Percentiles rank a stretch among this genome's conserved stretches.
phyloP scores from a whole-genome alignment of 1,140 invertebrate species.

The Caenorhabditis latens region DNA sequence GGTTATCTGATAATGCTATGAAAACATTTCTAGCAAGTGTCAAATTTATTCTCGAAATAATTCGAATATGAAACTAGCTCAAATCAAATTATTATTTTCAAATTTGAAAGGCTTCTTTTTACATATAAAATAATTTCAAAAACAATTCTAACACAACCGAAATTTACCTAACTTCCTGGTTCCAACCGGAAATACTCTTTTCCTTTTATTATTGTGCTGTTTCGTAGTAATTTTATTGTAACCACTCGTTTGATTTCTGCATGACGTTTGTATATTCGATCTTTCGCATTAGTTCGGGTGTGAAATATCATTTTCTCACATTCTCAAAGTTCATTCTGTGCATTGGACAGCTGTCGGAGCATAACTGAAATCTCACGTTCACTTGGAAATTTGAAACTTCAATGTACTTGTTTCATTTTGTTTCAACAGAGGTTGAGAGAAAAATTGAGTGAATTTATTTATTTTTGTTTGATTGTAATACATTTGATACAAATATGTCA shows the following conservation, averaged over 20 bases:
- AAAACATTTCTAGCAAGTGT: too few relatives aligned
- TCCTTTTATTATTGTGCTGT: neutral
- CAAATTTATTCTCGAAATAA: too few relatives aligned
- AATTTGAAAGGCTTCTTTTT: too few relatives aligned
- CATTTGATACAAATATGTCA: too few relatives aligned
- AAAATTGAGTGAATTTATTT: too few relatives aligned
- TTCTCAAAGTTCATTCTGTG: constrained; percentile 41
- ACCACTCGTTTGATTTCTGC: neutral
- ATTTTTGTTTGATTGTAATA: too few relatives aligned
- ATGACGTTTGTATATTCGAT: constrained; percentile 40
- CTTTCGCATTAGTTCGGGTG: neutral
- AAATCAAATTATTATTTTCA: too few relatives aligned
- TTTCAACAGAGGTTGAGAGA: too few relatives aligned
- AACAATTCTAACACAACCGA: too few relatives aligned
- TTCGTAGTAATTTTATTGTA: neutral
- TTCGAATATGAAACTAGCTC: too few relatives aligned
- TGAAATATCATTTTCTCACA: constrained; percentile 36
- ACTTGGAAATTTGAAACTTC: constrained; percentile 14
- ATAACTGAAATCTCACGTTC: neutral
- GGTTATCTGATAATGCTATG: too few relatives aligned
- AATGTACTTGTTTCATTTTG: constrained; percentile 18
- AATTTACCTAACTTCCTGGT: neutral
- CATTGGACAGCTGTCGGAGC: neutral
- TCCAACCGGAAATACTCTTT: neutral
- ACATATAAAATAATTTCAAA: too few relatives aligned